Evolutionary conservation across 2,113 vertebrate genomes (phyloP), one percentile per base, ranked within the genome.

Genomic region (Lamprotornis superbus): DNA sequence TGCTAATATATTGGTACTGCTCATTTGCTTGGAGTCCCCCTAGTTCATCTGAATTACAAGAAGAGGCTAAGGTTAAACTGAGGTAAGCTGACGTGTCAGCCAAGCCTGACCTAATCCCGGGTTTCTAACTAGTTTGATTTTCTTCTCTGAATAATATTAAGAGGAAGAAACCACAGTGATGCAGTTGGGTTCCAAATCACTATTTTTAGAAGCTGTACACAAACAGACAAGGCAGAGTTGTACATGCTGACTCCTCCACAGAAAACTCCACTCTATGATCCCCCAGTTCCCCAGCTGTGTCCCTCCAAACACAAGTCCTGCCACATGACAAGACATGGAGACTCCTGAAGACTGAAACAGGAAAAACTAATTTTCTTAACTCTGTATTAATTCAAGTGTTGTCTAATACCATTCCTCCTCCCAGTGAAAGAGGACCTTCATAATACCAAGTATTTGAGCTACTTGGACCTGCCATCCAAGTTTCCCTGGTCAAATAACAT

Each of bases 131-230:
- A 63, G 31, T 42, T 83, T 55, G 31, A 75, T 71, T 60, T 93
- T 89, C 81, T 75, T 77, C 71, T 86, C 76, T 68, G 83, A 91
- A 77, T 80, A 95, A 71, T 86, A 96, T 42, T 83, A 93, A 83
- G 33, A 91, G 33, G 44, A 94, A 85, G 60, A 94, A 96, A 83
- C 75, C 90, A 68, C 85, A 88, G 49, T 7, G 75, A 57, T 2
- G 4, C 23, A 71, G 44, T n/a, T 93, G 46, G 30, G 67, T 70
- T 94, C 75, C 78, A 85, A 80, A 80, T 47, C 57, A 42, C 52
- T 80, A 37, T 65, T 88, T 94, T 88, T 86, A 86, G 87, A 37
- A 89, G 44, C 76, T 60, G 35, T 37, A 93, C 69, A 73, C 50
- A 87, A 91, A 82, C 61, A 88, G 75, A 91, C 12, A 50, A 67